Base-by-base conservation (phyloP, 2,797 vertebrate species). In the Onychomys torridus region DNA sequence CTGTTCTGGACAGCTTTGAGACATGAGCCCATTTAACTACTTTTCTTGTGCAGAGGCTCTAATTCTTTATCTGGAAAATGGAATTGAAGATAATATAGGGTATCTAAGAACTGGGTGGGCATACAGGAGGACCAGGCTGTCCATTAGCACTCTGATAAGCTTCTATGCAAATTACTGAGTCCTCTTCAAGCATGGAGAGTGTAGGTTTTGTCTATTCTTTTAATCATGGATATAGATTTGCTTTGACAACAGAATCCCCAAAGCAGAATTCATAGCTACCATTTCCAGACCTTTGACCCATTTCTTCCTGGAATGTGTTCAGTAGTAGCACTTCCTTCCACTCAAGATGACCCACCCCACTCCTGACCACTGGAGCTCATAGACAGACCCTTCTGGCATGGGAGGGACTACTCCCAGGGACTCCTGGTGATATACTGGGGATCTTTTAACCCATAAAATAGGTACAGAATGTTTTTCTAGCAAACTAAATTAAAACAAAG, bases 401-500 rank as follows among this genome's bases (percentile, higher is more conserved):
- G 16, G 59, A 29, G 73, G 69, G 46, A 49, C 59, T 76, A 84
- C 43, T 52, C 17, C 37, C 21, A 5, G 34, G 46, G 86, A 93
- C 16, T 65, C 25, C 5, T 73, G 76, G 61, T 59, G 25, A 75
- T 55, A 75, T 55, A 5, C 17, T 86, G 25, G 17, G 79, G 8
- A 55, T 84, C 65, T 82, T 19, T 82, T 84, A 94, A 52, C 4
- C 73, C 71, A 49, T 19, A 55, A 52, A 92, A 63, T 40, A 89
- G 57, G 86, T 11, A 92, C 0, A 7, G 19, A 27, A 37, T 79
- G 25, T 55, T 91, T 89, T 96, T 88, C 75, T 82, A 73, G 78
- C 84, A 57, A 96, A 67, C 75, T 40, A 85, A 78, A 94, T 17
- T 81, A 77, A 91, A 97, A 73, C 12, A 71, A 95, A 95, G 65